phyloP scores from a whole-genome alignment of 2,797 vertebrate species.

The Manis pentadactyla region DNA sequence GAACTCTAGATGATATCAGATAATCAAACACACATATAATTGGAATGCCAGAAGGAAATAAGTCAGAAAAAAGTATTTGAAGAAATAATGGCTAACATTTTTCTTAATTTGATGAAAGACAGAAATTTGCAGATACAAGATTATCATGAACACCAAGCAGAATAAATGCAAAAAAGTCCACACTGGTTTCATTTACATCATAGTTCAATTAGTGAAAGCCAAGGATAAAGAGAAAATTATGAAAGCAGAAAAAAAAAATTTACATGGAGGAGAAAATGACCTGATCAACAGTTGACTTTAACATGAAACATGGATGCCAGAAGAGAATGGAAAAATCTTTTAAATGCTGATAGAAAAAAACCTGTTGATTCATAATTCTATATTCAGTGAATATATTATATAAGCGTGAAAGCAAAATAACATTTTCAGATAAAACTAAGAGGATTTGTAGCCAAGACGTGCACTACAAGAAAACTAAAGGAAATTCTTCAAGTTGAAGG shows the following conservation, averaged over 20 bases:
- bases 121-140: slow-evolving; percentile 22
- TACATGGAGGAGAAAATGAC: not conserved
- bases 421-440: slow-evolving; percentile 37
- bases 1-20: not conserved
- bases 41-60: not conserved
- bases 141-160: not conserved
- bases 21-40: not conserved
- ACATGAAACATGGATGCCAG: not conserved
- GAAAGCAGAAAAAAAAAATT: not conserved
- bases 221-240: slow-evolving; percentile 8
- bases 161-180: slow-evolving; percentile 13
- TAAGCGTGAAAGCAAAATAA: slow-evolving; percentile 16
- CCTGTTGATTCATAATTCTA: not conserved
- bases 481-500: not conserved
- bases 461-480: not conserved
- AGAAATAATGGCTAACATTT: not conserved
- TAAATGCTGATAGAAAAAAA: not conserved
- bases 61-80: slow-evolving; percentile 5
- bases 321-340: not conserved
- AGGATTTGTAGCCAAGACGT: not conserved
- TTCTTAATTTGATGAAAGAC: slow-evolving; percentile 22
- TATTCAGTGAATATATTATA: not conserved
- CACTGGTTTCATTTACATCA: not conserved
- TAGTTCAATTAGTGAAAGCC: slow-evolving; percentile 26
- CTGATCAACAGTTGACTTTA: not conserved